phyloP scores from a whole-genome alignment of 2,888 invertebrate species.

The Brachynemurus nebulosus region DNA sequence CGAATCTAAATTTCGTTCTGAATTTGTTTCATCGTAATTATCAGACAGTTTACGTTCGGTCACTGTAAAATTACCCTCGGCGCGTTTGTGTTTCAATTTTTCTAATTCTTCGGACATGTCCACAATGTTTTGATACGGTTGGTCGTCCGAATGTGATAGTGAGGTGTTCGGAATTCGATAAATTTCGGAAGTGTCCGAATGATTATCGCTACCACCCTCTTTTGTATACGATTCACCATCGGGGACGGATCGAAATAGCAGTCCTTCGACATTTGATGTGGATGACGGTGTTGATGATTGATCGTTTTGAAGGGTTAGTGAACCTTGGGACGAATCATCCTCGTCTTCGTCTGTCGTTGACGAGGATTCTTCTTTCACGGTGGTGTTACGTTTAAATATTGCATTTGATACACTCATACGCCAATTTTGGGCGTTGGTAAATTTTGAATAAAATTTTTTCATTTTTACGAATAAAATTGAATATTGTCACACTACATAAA shows the following conservation, averaged over 20 bases:
- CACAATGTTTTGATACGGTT: slow-evolving; percentile 9
- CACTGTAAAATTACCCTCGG: neutral
- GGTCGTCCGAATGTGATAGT: slow-evolving; percentile 2
- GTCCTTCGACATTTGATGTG: neutral
- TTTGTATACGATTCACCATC: slow-evolving; percentile 2
- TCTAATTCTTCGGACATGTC: slow-evolving; percentile 8
- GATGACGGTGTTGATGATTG: neutral
- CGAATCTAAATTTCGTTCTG: slow-evolving; percentile 1
- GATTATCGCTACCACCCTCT: neutral
- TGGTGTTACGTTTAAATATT: slow-evolving; percentile 1
- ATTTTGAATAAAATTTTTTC: slow-evolving; percentile 31
- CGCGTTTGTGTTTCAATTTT: neutral
- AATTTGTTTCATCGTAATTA: too few relatives aligned
- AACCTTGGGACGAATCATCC: neutral
- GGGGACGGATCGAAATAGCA: neutral
- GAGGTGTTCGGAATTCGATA: slow-evolving; percentile 6
- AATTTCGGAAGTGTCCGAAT: slow-evolving; percentile 1
- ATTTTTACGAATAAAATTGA: slow-evolving; percentile 18
- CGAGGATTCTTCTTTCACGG: neutral
- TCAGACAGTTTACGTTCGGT: neutral
- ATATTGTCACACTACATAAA: neutral
- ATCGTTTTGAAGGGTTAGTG: neutral
- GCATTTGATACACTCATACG: slow-evolving; percentile 27
- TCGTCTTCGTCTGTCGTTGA: slow-evolving; percentile 1
- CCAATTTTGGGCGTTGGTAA: slow-evolving; percentile 29